Conservation (phyloP, 2,113 vertebrate genomes). For the Phylloscopus trochiloides region DNA sequence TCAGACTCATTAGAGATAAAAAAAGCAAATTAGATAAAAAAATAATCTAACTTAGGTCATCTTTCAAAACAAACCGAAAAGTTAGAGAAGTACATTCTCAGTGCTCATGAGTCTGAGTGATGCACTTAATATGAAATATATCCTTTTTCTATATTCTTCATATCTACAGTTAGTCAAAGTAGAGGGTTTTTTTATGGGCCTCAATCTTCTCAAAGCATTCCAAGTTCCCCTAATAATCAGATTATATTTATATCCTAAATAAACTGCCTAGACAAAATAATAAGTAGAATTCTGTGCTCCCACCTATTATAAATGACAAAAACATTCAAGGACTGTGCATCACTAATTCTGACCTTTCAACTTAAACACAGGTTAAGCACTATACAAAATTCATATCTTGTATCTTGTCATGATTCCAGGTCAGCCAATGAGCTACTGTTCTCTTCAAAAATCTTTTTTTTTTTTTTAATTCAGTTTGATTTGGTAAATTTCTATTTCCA, state of each 20-base stretch:
- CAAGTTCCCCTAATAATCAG: background rate
- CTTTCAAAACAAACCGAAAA: slow-evolving; percentile 7
- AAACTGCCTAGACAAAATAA: background rate
- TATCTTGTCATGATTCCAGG: background rate
- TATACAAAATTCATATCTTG: background rate
- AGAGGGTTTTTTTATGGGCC: background rate
- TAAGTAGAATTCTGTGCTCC: background rate
- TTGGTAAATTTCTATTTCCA: background rate
- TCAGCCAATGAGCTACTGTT: background rate
- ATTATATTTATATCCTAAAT: background rate
- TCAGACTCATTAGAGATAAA: background rate
- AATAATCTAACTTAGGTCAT: background rate
- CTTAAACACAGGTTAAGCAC: background rate
- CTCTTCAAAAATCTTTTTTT: background rate
- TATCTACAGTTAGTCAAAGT: background rate
- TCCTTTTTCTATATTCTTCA: background rate
- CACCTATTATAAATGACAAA: background rate
- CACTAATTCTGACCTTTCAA: background rate
- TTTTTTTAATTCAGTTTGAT: background rate
- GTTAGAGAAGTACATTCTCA: background rate
- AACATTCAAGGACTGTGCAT: background rate
- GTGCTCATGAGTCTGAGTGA: background rate
- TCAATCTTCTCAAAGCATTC: background rate
- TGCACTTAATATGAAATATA: background rate
- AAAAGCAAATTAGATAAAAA: background rate